Evolutionary conservation across 2,113 vertebrate species (phyloP), one percentile per base, ranked within the genome.

Genomic region (Mastomys coucha): DNA sequence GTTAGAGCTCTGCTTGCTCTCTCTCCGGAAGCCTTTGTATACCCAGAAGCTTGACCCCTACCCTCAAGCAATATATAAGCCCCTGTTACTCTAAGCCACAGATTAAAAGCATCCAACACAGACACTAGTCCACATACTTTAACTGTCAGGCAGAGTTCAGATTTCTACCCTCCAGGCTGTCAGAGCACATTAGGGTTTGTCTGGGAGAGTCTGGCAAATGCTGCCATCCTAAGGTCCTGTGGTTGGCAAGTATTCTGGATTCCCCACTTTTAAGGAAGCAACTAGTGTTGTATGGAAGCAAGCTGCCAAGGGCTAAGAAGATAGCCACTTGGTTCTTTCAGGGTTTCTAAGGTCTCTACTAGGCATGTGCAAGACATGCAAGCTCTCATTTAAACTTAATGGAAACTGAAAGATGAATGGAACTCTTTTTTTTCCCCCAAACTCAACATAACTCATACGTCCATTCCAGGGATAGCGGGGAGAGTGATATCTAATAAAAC

Each of bases 401-500:
- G n/a, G 60, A 42, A 96, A 87, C 49, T 58, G 22, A 67, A 94
- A 82, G 63, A 36, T 70, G 93, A 96, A 58, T 65, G 58, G 58
- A 82, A 39, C 53, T 58, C 80, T 51, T n/a, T 5, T 10, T 14
- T 13, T 13, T 12, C n/a, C n/a, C 39, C 17, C 81, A 92, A 56
- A 45, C 39, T 51, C 73, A 65, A 45, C 19, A 33, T 78, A 93
- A 82, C 28, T 53, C 78, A 93, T 24, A 39, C 39, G 33, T 72
- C 36, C 39, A 72, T 51, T 77, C 36, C n/a, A 87, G 86, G 28
- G 69, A 60, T 6, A 39, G n/a, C 89, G 20, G 28, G 33, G 75
- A n/a, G 56, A 31, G 16, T 42, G 42, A 51, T 70, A 45, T 60
- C 82, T 85, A 51, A 42, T 12, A 58, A 91, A 82, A 65, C 45